Conservation (phyloP, 2,888 invertebrate genomes). For the Plebejus anna region DNA sequence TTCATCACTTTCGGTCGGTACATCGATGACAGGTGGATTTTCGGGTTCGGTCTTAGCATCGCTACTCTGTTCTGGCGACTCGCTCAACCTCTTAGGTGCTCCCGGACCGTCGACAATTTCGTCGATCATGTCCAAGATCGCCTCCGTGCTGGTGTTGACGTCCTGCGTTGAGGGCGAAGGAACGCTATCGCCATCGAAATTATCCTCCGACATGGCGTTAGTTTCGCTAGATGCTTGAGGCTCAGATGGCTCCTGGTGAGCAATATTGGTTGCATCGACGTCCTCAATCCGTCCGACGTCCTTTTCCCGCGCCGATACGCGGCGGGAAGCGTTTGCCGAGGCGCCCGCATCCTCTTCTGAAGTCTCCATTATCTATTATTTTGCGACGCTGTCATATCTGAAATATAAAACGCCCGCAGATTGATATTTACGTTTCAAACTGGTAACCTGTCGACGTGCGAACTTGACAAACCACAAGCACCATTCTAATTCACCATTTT, state of each 20-base stretch:
- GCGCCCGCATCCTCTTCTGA: slow-evolving; percentile 79
- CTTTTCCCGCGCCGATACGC: slow-evolving; percentile 78
- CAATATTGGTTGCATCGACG: slow-evolving; percentile 65
- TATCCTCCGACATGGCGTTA: slow-evolving; percentile 69
- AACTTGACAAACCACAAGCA: slow-evolving; percentile 78
- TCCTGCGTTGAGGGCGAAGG: slow-evolving; percentile 71
- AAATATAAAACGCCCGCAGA: slow-evolving; percentile 74
- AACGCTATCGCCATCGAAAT: slow-evolving; percentile 71
- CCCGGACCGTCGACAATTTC: slow-evolving; percentile 73
- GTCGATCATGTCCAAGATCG: slow-evolving; percentile 76
- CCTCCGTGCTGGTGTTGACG: slow-evolving; percentile 74
- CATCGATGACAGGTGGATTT: slow-evolving; percentile 30
- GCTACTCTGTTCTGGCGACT: slow-evolving; percentile 40
- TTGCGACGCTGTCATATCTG: slow-evolving; percentile 76
- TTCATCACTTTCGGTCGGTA: slow-evolving; percentile 34
- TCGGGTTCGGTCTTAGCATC: slow-evolving; percentile 36
- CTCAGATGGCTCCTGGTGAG: slow-evolving; percentile 58
- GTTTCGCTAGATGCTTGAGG: slow-evolving; percentile 57
- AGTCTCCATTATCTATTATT: slow-evolving; percentile 80
- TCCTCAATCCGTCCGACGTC: slow-evolving; percentile 65
- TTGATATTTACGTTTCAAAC: slow-evolving; percentile 76
- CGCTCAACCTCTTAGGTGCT: slow-evolving; percentile 62
- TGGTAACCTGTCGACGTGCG: slow-evolving; percentile 77
- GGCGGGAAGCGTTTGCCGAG: slow-evolving; percentile 76
- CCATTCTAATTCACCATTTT: slow-evolving; percentile 80